These are phyloP conservation scores for Eupeodes latifasciatus DNA, from an alignment of 2,888 invertebrate species.

Conservation along the genomic window DNA sequence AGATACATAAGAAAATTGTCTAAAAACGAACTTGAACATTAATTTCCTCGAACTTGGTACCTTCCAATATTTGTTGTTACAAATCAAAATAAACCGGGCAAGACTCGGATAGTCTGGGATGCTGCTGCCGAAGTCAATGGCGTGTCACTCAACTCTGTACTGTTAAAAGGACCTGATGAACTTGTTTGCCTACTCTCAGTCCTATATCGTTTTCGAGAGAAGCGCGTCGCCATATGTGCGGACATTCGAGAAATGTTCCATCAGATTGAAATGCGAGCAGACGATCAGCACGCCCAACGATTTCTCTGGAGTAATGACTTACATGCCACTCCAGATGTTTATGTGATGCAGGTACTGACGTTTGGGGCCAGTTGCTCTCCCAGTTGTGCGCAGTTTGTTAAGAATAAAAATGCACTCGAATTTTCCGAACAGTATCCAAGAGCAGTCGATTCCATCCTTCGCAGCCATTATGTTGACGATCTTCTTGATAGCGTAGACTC, in stretches of 20 bases:
- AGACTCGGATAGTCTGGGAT: no score
- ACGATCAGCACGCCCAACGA: conserved; percentile 77
- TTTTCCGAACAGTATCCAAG: conserved; percentile 6
- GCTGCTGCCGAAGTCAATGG: no score
- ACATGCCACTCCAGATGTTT: conserved; percentile 56
- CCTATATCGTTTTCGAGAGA: conserved; percentile 80
- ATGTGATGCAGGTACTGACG: conserved; percentile 36
- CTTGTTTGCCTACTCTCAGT: conserved; percentile 79
- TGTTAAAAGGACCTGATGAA: conserved; percentile 80
- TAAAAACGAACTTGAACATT: conserved; percentile 29
- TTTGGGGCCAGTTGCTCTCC: conserved; percentile 16
- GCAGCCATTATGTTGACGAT: neutral
- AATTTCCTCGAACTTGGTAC: conserved; percentile 77
- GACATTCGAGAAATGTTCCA: conserved; percentile 75
- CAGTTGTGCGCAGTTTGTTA: conserved; percentile 28
- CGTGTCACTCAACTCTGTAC: neutral
- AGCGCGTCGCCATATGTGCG: conserved; percentile 79
- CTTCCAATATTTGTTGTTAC: conserved; percentile 71
- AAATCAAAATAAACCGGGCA: no score
- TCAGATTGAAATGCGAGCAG: conserved; percentile 74
- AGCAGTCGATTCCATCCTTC: conserved; percentile 50
- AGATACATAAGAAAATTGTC: neutral
- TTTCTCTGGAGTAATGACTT: conserved; percentile 78
- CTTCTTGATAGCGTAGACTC: neutral
- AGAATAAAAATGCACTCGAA: conserved; percentile 51